Evolutionary conservation across 2,797 vertebrate species (phyloP).

Genomic region (Hypotaenidia okinawae): DNA sequence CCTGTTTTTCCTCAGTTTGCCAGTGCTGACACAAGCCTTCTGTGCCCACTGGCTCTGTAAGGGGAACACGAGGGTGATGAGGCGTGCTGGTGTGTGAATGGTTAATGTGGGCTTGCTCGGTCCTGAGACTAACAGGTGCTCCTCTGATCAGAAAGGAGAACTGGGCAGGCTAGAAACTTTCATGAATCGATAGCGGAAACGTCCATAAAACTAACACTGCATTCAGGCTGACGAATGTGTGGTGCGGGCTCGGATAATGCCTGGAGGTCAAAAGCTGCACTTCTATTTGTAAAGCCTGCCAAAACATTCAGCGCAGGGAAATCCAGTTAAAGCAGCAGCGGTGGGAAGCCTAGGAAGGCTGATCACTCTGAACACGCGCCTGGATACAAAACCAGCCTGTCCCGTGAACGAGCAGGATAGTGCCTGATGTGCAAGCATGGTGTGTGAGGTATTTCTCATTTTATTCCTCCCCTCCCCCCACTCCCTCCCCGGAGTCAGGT

Average conservation of each 20-base stretch:
- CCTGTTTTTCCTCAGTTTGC: background rate
- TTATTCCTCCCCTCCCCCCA: background rate
- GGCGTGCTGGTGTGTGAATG: rapidly evolving
- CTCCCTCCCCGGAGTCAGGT: background rate
- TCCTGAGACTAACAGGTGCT: conserved; percentile 18
- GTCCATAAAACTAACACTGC: background rate
- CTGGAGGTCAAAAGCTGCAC: background rate
- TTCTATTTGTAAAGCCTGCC: conserved; percentile 12
- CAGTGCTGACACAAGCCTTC: background rate
- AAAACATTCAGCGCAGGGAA: background rate
- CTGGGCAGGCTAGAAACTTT: background rate
- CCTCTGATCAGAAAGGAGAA: background rate
- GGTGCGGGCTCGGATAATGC: background rate
- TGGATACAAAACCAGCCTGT: background rate
- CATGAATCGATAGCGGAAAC: rapidly evolving
- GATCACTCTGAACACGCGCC: background rate
- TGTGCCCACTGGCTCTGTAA: background rate
- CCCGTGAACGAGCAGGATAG: background rate
- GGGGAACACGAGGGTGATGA: rapidly evolving
- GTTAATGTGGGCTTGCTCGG: background rate
- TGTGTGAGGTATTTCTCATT: background rate
- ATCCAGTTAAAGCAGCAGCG: background rate
- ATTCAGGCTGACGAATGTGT: background rate
- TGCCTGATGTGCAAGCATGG: background rate
- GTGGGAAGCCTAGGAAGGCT: background rate